Percentiles rank a stretch among this genome's conserved stretches.
Evolutionary conservation across 2,888 invertebrate genomes (phyloP).

Genomic region (Gonocerus acuteangulatus): DNA sequence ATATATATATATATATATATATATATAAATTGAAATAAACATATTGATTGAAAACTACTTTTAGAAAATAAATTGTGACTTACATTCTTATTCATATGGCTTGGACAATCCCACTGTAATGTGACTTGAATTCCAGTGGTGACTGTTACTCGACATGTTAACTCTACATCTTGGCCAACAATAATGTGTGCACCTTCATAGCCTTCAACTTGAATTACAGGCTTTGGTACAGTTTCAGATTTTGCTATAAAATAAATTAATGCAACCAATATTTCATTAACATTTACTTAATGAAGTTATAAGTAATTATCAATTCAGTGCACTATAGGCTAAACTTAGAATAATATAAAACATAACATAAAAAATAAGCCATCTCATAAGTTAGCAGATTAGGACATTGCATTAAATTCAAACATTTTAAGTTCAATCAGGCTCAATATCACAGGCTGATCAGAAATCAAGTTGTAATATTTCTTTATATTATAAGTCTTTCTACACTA

Average conservation of each 20-base stretch:
- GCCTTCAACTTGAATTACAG: conserved; percentile 17
- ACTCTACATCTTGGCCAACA: conserved; percentile 41
- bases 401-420: too few relatives aligned
- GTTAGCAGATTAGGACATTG: not conserved
- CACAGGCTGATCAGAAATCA: too few relatives aligned
- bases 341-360: not conserved
- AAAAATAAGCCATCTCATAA: not conserved
- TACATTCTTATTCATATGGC: conserved; percentile 30
- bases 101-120: conserved; percentile 42
- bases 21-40: too few relatives aligned
- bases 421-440: too few relatives aligned
- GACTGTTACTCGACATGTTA: conserved; percentile 42
- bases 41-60: too few relatives aligned
- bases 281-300: conserved; percentile 25
- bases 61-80: too few relatives aligned
- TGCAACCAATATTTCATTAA: conserved; percentile 24
- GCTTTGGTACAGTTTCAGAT: conserved; percentile 6
- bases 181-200: conserved; percentile 41
- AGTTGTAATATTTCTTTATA: too few relatives aligned
- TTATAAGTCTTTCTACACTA: too few relatives aligned
- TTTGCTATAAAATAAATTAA: conserved; percentile 5
- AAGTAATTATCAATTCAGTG: not conserved
- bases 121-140: conserved; percentile 39
- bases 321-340: not conserved
- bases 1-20: too few relatives aligned